phyloP scores from a whole-genome alignment of 2,888 invertebrate genomes.

The Melanophora roralis region DNA sequence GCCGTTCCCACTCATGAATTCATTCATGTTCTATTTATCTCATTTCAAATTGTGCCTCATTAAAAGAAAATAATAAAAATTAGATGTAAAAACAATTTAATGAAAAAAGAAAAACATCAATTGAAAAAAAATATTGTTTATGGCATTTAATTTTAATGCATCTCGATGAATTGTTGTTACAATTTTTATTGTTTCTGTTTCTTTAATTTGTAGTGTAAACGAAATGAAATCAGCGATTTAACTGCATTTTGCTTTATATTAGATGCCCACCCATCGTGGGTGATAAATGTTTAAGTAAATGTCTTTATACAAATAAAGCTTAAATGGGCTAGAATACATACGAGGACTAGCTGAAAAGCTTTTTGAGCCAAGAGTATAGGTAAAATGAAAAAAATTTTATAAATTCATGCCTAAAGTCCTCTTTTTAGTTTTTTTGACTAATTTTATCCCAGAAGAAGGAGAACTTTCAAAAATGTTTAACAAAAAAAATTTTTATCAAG shows the following conservation, averaged over 20 bases:
- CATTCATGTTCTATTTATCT: background rate
- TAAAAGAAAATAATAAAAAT: slow-evolving; percentile 2
- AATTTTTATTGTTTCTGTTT: slow-evolving; percentile 3
- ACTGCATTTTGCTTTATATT: slow-evolving; percentile 35
- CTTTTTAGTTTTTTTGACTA: no score
- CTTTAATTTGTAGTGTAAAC: slow-evolving; percentile 29
- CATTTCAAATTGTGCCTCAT: slow-evolving; percentile 8
- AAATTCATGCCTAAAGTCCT: no score
- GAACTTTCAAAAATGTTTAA: no score
- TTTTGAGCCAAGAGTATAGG: no score
- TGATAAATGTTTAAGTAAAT: slow-evolving; percentile 39
- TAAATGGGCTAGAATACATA: background rate
- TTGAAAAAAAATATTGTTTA: slow-evolving; percentile 53
- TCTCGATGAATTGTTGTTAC: slow-evolving; percentile 19
- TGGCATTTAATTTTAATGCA: slow-evolving; percentile 37
- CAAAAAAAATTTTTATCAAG: no score
- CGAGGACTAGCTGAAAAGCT: background rate
- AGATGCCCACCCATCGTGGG: slow-evolving; percentile 57
- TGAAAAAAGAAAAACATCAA: background rate
- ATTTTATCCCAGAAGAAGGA: no score
- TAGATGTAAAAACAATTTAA: slow-evolving; percentile 22
- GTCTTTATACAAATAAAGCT: background rate
- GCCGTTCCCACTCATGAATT: slow-evolving; percentile 26
- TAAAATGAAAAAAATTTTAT: no score
- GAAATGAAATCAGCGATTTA: slow-evolving; percentile 25